A percentile compares a stretch with the other conserved stretches of the same genome.
Evolutionary conservation across 2,888 invertebrate species (phyloP).

Genomic region (Synanthedon andrenaeformis): DNA sequence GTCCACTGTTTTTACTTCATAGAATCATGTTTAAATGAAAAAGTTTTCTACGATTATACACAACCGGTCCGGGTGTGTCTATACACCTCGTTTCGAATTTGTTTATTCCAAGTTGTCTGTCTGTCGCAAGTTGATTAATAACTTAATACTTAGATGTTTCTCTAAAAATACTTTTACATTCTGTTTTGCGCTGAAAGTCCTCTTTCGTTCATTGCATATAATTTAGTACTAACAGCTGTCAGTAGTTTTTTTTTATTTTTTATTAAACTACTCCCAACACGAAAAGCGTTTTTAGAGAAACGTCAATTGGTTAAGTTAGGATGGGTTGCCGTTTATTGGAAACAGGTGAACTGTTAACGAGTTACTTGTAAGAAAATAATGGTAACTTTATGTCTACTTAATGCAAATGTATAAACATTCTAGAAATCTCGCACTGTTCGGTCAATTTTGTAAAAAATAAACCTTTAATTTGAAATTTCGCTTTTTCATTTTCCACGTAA

Average conservation of each 20-base stretch:
- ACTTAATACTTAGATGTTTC: too few species aligned
- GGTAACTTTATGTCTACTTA: conserved; percentile 70
- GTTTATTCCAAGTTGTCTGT: conserved; percentile 23
- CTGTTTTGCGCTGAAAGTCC: too few species aligned
- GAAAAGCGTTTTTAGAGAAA: too few species aligned
- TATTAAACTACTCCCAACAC: too few species aligned
- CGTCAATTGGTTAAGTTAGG: too few species aligned
- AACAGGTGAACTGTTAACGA: conserved; percentile 66
- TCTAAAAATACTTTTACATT: too few species aligned
- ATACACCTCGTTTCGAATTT: conserved; percentile 39
- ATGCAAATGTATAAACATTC: conserved; percentile 68
- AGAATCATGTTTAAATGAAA: conserved; percentile 46
- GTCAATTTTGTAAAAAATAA: conserved; percentile 70
- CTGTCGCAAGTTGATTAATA: too few species aligned
- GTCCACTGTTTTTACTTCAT: conserved; percentile 38
- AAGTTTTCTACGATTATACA: conserved; percentile 52
- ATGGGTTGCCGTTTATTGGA: conserved; percentile 17
- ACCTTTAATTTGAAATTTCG: conserved; percentile 52
- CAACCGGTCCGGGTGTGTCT: conserved; percentile 37
- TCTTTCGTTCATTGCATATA: too few species aligned
- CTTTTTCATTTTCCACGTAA: background rate
- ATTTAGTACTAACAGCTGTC: too few species aligned
- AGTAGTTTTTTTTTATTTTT: too few species aligned
- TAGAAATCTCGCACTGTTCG: conserved; percentile 72
- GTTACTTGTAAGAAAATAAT: conserved; percentile 67